A percentile compares a stretch with the other conserved stretches of the same genome.
Evolutionary conservation across 2,797 vertebrate genomes (phyloP).

Genomic region (Argya squamiceps): DNA sequence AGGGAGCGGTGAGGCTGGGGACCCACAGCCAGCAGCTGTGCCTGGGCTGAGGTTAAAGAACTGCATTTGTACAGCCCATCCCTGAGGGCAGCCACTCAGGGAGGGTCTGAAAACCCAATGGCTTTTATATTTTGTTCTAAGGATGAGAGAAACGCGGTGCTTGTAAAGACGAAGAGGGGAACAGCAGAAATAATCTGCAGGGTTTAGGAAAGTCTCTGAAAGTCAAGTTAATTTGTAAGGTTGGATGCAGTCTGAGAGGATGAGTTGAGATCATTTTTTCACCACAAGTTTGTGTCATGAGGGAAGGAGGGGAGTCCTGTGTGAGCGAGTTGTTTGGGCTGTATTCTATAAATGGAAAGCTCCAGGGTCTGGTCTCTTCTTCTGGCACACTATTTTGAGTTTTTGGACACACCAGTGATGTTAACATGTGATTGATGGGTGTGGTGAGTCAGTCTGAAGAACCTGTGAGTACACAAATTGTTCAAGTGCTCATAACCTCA

Average conservation of each 20-base stretch:
- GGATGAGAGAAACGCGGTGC: neutral
- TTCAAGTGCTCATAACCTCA: neutral
- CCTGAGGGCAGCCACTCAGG: neutral
- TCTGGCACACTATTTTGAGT: neutral
- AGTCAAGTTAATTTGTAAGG: neutral
- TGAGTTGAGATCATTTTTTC: neutral
- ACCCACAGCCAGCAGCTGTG: neutral
- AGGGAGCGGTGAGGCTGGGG: neutral
- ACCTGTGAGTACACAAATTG: neutral
- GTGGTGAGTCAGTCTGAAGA: fast-evolving
- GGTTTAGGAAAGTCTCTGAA: neutral
- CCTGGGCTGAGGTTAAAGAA: neutral
- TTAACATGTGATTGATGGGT: neutral
- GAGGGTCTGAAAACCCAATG: neutral
- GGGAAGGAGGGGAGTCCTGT: neutral
- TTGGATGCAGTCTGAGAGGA: neutral
- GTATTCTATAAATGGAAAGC: neutral
- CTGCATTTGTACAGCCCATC: neutral
- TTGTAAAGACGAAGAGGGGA: neutral
- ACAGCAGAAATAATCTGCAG: neutral
- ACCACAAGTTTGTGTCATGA: neutral
- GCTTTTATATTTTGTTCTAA: neutral
- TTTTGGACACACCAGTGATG: neutral
- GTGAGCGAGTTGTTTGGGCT: neutral
- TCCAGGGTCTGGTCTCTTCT: neutral